Conservation (phyloP, 2,113 vertebrate genomes). For the Syrmaticus mikado region DNA sequence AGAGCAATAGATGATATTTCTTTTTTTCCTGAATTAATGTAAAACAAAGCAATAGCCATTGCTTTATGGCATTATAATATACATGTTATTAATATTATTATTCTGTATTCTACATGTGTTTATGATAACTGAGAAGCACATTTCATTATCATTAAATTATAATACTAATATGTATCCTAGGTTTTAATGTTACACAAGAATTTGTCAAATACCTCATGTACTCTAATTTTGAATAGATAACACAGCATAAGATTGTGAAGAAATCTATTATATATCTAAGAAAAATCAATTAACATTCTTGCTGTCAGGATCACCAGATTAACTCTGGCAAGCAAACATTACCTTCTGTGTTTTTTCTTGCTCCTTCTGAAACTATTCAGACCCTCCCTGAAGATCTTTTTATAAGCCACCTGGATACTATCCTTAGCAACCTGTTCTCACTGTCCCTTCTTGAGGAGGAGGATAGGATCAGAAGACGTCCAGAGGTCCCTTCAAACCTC, state of each 20-base stretch:
- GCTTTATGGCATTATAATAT: not conserved
- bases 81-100: not conserved
- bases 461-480: not conserved
- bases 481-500: not conserved
- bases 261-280: not conserved
- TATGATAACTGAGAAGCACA: not conserved
- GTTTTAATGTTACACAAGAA: not conserved
- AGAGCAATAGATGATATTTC: not conserved
- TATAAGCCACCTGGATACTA: not conserved
- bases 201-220: not conserved
- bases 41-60: not conserved
- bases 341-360: not conserved
- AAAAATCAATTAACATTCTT: not conserved
- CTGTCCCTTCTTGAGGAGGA: not conserved
- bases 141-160: not conserved
- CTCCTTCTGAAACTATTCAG: not conserved
- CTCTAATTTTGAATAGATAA: not conserved
- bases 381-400: not conserved
- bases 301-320: not conserved
- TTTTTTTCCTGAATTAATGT: not conserved
- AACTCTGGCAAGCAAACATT: not conserved
- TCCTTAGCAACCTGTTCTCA: not conserved
- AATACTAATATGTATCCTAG: not conserved
- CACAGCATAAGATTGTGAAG: not conserved
- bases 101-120: not conserved